Conservation (phyloP, 2,113 vertebrate species). For the Cebus imitator region DNA sequence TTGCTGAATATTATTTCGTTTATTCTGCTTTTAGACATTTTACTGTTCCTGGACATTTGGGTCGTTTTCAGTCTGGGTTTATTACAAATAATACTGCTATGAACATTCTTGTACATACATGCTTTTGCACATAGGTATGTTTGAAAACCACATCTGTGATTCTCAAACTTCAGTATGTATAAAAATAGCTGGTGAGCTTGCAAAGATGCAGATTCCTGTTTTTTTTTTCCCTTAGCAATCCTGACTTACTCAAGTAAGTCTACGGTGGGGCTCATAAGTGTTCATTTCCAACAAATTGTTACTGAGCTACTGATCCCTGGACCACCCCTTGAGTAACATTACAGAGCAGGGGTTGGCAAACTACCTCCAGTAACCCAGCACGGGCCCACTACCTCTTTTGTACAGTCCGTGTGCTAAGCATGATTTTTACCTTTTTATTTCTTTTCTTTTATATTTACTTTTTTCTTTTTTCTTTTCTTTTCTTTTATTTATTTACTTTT, state of each 20-base stretch:
- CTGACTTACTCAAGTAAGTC: background rate
- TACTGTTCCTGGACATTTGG: background rate
- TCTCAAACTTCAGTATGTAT: background rate
- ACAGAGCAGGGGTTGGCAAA: background rate
- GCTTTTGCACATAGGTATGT: background rate
- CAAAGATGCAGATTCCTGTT: background rate
- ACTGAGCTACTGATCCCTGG: background rate
- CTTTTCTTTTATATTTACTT: no score
- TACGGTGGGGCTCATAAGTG: background rate
- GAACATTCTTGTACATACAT: background rate
- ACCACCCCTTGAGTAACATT: no score
- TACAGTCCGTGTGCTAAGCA: background rate
- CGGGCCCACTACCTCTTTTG: no score
- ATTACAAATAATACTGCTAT: background rate
- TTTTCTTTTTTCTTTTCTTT: no score
- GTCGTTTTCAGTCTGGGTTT: background rate
- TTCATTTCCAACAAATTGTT: background rate
- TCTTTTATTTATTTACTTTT: no score
- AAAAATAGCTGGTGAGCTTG: background rate
- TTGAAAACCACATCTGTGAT: background rate
- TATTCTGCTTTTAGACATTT: conserved; percentile 4
- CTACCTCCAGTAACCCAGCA: background rate
- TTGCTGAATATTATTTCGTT: background rate
- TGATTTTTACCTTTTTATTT: background rate
- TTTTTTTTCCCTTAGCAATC: background rate